Conservation (phyloP, 2,113 vertebrate species). For the Brienomyrus longianalis region DNA sequence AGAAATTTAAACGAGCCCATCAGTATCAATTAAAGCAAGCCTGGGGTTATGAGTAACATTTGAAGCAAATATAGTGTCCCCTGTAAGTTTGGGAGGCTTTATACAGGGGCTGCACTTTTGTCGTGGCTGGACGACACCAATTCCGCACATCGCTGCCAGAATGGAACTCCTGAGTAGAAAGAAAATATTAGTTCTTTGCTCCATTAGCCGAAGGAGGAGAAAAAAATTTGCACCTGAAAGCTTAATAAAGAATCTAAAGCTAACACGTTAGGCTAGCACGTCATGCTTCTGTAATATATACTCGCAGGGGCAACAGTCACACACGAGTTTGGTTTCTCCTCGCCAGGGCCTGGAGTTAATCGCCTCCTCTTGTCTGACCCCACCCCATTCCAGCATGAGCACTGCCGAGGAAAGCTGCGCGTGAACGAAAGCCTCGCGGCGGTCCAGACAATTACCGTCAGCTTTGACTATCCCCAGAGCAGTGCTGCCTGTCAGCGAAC, state of each 20-base stretch:
- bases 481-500: neutral
- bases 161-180: neutral
- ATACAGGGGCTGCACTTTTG: neutral
- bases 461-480: neutral
- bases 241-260: neutral
- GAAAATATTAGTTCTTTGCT: constrained; percentile 6
- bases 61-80: neutral
- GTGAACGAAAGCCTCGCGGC: constrained; percentile 35
- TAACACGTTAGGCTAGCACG: neutral
- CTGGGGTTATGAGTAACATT: neutral
- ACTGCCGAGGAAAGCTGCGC: constrained; percentile 26
- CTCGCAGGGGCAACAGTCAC: neutral
- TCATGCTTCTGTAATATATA: neutral
- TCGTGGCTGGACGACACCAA: neutral
- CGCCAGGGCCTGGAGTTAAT: neutral
- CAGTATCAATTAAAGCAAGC: neutral
- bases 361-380: constrained; percentile 26
- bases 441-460: constrained; percentile 24
- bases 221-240: neutral
- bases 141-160: neutral
- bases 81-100: neutral
- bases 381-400: constrained; percentile 32
- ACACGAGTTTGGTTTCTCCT: neutral
- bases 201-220: neutral
- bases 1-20: neutral